A percentile compares a stretch with the other conserved stretches of the same genome.
These are phyloP conservation scores for Venturia canescens DNA, from an alignment of 1,140 invertebrate species.

Conservation along the genomic window DNA sequence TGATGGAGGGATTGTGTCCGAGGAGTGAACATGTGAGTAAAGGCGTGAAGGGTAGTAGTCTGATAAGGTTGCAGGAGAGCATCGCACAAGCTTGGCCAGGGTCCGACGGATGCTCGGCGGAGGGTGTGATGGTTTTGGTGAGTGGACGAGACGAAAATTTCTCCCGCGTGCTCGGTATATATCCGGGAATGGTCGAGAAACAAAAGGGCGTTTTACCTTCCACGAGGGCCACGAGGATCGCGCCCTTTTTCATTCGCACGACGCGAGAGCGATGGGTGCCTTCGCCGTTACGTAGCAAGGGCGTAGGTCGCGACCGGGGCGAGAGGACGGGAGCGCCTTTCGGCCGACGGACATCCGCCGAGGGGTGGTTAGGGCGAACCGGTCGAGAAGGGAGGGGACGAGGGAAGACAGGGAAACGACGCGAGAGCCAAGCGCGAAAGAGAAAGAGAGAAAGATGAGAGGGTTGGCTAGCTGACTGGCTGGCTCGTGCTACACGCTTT, in stretches of 20 bases:
- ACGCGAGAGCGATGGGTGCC: not conserved
- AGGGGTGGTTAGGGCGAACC: not conserved
- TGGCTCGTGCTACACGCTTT: conserved; percentile 73
- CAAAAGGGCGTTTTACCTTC: not conserved
- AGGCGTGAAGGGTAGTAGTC: conserved; percentile 16
- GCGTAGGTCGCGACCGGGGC: not conserved
- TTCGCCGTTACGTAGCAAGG: conserved; percentile 19
- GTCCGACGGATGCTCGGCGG: conserved; percentile 18
- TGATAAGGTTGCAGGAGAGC: conserved; percentile 38
- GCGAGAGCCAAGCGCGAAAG: conserved; percentile 18
- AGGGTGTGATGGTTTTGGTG: conserved; percentile 27
- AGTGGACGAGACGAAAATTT: conserved; percentile 33
- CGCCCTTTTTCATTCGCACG: not conserved
- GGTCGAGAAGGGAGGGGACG: not conserved
- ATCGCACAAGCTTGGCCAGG: not conserved
- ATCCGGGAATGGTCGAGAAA: not conserved
- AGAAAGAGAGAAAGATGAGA: conserved; percentile 40
- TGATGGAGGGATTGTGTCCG: conserved; percentile 7
- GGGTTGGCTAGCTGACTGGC: conserved; percentile 61
- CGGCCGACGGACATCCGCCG: conserved; percentile 36
- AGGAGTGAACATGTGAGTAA: not conserved
- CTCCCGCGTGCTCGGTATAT: not conserved
- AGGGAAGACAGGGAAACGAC: conserved; percentile 14
- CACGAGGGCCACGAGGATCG: not conserved
- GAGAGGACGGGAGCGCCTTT: conserved; percentile 35